A percentile compares a stretch with the other conserved stretches of the same genome.
These are phyloP conservation scores for Pseudomyrmex cubaensis DNA, from an alignment of 1,140 invertebrate species.

Conservation along the genomic window DNA sequence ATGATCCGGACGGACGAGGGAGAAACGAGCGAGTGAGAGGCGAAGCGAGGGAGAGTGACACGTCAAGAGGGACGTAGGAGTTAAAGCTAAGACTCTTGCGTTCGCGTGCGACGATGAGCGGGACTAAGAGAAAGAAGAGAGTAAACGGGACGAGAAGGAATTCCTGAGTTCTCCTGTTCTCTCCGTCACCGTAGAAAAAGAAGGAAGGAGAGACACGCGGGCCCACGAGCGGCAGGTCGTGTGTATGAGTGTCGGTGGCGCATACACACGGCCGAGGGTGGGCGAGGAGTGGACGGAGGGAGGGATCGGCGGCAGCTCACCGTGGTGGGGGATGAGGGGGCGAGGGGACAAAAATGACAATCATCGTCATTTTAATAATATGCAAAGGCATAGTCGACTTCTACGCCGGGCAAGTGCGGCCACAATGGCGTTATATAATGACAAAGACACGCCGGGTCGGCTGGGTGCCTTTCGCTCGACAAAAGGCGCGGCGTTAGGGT, in stretches of 20 bases:
- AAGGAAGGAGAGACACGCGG: neutral
- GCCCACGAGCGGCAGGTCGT: conserved; percentile 10
- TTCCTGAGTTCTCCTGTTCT: conserved; percentile 55
- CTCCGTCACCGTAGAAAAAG: conserved; percentile 24
- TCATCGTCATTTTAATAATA: conserved; percentile 85
- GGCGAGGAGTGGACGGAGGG: conserved; percentile 54
- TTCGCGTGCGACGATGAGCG: conserved; percentile 32
- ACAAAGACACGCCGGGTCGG: conserved; percentile 83
- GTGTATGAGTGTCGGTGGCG: conserved; percentile 30
- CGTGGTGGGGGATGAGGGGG: conserved; percentile 57
- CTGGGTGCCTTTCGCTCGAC: conserved; percentile 84
- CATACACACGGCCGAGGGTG: conserved; percentile 44
- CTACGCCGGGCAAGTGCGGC: conserved; percentile 84
- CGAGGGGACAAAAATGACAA: conserved; percentile 84
- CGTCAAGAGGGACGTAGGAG: conserved; percentile 60
- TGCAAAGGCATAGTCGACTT: conserved; percentile 80
- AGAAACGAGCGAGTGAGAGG: conserved; percentile 30
- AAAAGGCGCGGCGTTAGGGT: conserved; percentile 85
- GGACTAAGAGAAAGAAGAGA: conserved; percentile 57
- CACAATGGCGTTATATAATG: conserved; percentile 86
- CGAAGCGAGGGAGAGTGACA: conserved; percentile 40
- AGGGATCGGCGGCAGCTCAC: conserved; percentile 53
- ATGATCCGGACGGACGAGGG: neutral
- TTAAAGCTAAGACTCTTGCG: conserved; percentile 37
- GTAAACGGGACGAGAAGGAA: conserved; percentile 63